Conservation (phyloP, 1,140 invertebrate genomes). For the Macrobrachium rosenbergii region DNA sequence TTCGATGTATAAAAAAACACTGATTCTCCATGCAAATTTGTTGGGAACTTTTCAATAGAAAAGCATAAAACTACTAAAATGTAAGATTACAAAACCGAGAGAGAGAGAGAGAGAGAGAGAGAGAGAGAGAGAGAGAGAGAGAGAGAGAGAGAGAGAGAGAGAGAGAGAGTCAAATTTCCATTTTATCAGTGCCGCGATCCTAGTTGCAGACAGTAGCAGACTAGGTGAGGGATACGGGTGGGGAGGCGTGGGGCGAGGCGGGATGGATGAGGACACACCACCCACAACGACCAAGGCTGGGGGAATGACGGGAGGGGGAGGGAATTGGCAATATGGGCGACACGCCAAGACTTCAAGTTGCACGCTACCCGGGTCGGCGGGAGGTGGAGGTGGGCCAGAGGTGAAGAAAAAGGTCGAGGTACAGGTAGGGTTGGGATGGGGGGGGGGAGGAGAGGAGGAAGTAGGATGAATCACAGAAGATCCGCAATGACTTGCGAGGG, state of each 20-base stretch:
- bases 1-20: too few relatives aligned
- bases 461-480: neutral
- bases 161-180: neutral
- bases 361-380: neutral
- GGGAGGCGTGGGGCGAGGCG: neutral
- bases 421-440: neutral
- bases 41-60: too few relatives aligned
- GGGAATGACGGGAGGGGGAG: too few relatives aligned
- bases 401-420: slow-evolving; percentile 3
- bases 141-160: slow-evolving; percentile 19
- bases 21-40: too few relatives aligned
- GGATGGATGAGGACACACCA: neutral
- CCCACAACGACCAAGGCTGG: too few relatives aligned
- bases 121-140: slow-evolving; percentile 29
- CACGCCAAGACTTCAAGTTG: too few relatives aligned
- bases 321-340: too few relatives aligned
- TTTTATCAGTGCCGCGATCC: neutral
- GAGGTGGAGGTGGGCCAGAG: neutral
- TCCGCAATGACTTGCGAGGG: neutral
- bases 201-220: too few relatives aligned
- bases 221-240: neutral
- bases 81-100: neutral
- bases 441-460: neutral
- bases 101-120: neutral
- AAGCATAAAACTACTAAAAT: neutral